phyloP scores from a whole-genome alignment of 2,888 invertebrate species.

The Amblyjoppa proteus region DNA sequence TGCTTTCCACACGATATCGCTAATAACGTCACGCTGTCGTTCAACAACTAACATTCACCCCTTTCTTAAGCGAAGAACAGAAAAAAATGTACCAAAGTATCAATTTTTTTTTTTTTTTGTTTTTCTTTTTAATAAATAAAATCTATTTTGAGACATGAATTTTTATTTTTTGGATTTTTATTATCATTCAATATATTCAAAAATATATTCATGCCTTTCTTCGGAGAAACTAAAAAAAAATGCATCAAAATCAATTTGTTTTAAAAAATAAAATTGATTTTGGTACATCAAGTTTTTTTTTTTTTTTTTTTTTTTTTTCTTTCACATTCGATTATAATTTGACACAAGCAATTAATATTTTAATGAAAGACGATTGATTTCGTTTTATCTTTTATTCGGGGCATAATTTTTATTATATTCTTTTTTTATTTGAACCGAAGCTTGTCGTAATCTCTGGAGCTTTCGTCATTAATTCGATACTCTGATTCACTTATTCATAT shows the following conservation, averaged over 20 bases:
- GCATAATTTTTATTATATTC: neutral
- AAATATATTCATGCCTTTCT: neutral
- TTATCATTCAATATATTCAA: neutral
- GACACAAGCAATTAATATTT: neutral
- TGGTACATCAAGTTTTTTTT: neutral
- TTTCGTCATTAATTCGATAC: conserved; percentile 10
- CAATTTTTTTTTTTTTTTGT: neutral
- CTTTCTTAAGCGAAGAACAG: neutral
- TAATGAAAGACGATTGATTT: neutral
- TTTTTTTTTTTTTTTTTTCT: neutral
- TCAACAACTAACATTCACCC: conserved; percentile 6
- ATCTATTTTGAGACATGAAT: neutral
- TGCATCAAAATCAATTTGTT: neutral
- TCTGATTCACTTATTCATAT: conserved; percentile 5
- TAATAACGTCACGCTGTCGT: neutral
- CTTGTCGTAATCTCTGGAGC: neutral
- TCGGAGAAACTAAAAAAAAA: neutral
- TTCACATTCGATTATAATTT: neutral
- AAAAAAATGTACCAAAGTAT: neutral
- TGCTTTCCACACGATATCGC: neutral
- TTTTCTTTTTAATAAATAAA: neutral
- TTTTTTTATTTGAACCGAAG: neutral
- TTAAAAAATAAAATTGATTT: neutral
- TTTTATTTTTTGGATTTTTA: neutral
- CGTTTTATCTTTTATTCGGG: neutral